Base-by-base conservation (phyloP, 2,797 vertebrate species). In the Rhinichthys osculus region DNA sequence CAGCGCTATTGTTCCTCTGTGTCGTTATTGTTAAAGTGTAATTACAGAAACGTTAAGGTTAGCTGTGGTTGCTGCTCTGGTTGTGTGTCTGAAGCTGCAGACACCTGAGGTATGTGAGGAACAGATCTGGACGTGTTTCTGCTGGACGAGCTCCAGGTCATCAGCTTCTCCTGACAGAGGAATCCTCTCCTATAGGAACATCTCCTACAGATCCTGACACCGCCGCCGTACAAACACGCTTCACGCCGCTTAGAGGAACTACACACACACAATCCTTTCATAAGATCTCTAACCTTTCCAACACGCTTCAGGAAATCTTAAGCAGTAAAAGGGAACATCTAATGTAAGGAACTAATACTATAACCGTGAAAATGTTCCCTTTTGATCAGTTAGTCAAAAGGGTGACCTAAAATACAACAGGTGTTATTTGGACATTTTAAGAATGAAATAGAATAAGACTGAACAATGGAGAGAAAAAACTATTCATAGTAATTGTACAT, bases 81-180 rank as follows among this genome's bases (percentile, higher is more conserved):
- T 1, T 33, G 30, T 23, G 52, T 54, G 0, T 7, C n/a, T 14
- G 35, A 54, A 14, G 42, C 40, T 84, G 38, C 50, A 86, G 78
- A 82, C 78, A 67, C 57, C 54, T 83, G 82, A 69, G 73, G 78
- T 78, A 74, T 81, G 78, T 72, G 17, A 85, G 67, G 5, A 81
- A 85, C 87, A 85, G 89, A 89, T 88, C 89, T 64, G 79, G 87
- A 89, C 89, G 62, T 81, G 87, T 83, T 38, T 50, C 47, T 17
- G 5, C 70, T 85, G 79, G 82, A 85, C 5, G 35, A 1, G 33
- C 62, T 86, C 85, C 82, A 83, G 82, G 85, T 86, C 64, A 85
- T 78, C 79, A 79, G 83, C 71, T 83, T 77, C 44, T 47, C 40
- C 71, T 77, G 82, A 76, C 70, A 19, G 57, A 38, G 40, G 67